phyloP scores from a whole-genome alignment of 2,113 vertebrate species.

The Narcine bancroftii region DNA sequence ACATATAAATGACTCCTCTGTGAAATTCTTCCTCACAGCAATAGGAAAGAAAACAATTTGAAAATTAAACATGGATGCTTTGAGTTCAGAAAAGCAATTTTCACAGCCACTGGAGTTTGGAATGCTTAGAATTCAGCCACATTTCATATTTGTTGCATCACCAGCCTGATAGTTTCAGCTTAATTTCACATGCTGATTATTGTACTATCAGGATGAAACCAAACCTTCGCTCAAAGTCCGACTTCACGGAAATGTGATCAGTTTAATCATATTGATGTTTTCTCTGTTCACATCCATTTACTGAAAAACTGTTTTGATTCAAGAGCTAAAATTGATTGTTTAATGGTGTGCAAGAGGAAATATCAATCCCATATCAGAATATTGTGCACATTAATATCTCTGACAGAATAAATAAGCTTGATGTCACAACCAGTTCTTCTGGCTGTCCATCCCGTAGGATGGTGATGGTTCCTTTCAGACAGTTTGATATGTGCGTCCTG shows the following conservation, averaged over 20 bases:
- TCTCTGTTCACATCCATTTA: background rate
- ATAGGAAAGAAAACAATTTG: background rate
- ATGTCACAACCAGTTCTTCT: no score
- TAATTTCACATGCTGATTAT: slow-evolving; percentile 14
- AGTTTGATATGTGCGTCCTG: no score
- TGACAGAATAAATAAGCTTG: background rate
- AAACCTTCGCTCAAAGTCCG: background rate
- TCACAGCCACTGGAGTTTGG: background rate
- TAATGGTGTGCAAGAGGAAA: background rate
- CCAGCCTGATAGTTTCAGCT: slow-evolving; percentile 17
- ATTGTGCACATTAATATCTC: background rate
- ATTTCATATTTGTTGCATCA: slow-evolving; percentile 19
- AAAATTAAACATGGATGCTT: slow-evolving; percentile 2
- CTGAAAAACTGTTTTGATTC: background rate
- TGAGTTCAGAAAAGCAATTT: slow-evolving; percentile 4
- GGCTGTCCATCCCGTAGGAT: no score
- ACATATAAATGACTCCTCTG: background rate
- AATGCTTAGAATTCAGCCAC: background rate
- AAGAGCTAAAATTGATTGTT: background rate
- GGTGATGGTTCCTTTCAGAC: no score
- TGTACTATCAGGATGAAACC: no score
- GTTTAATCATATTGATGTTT: background rate
- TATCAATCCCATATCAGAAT: background rate
- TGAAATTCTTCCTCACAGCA: background rate
- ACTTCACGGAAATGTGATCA: background rate